Evolutionary conservation across 2,888 invertebrate species (phyloP), one percentile per base, ranked within the genome.

Genomic region (Euphydryas editha): DNA sequence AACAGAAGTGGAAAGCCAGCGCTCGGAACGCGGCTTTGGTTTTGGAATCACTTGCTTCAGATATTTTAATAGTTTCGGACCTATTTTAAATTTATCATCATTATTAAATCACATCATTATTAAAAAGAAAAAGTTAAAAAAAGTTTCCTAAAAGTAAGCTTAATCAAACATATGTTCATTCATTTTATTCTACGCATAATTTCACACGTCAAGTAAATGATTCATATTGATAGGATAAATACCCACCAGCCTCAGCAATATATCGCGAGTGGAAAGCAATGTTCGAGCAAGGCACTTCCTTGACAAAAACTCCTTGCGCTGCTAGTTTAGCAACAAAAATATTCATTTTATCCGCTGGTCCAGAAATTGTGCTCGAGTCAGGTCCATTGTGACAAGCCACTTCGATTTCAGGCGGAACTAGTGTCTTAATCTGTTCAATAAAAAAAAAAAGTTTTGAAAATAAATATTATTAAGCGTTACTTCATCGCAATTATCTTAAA

Each of bases 251-350:
- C 42, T 94, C 93, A 2, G 94, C 92, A 77, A 98, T 97, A 76
- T 97, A 97, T 62, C 95, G 94, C 68, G 97, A 97, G 81, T 98
- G 98, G 79, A 98, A 98, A 0, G 98, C 97, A 74, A 98, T 97
- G 78, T 97, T 97, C 60, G 49, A 51, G 49, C 21, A 51, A 13
- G 49, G 21, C 21, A 51, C 18, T 77, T 96, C 95, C 70, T 95
- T 95, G 0, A 97, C 97, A 78, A 97, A 97, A 55, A 97, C 94
- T n/a, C 62, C 56, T 56, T 56, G 42, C n/a, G 44, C 36, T 36
- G 21, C n/a, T 30, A 62, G 13, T 17, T 36, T 56, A 3, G 11
- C 17, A 36, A 62, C 56, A 24, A 62, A 62, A 15, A 15, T 20
- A 2, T 42, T 46, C 30, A 62, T 56, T 18, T 55, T 47, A 6